Evolutionary conservation across 1,140 invertebrate genomes (phyloP).

Genomic region (Scaptomyza pallida): DNA sequence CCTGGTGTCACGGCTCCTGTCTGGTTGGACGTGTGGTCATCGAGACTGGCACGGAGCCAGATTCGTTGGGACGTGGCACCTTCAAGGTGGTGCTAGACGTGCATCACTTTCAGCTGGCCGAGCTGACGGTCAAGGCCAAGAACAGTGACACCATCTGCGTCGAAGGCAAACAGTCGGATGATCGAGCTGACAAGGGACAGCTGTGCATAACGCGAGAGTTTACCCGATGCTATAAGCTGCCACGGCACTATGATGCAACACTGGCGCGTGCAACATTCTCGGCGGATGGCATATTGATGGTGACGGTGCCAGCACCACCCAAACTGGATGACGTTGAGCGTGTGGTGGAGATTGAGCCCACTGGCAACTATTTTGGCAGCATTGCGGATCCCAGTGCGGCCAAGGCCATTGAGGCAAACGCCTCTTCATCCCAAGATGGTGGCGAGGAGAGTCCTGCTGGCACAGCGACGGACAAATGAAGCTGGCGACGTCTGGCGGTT

Average conservation of each 20-base stretch:
- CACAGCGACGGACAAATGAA: conserved; percentile 70
- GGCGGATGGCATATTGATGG: conserved; percentile 77
- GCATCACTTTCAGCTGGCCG: conserved; percentile 72
- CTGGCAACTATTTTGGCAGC: conserved; percentile 78
- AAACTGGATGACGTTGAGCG: conserved; percentile 80
- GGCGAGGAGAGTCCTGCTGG: conserved; percentile 60
- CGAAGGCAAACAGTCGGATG: conserved; percentile 73
- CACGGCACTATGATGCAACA: conserved; percentile 78
- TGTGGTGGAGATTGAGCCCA: conserved; percentile 72
- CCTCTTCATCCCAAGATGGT: conserved; percentile 34
- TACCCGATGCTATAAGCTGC: conserved; percentile 74
- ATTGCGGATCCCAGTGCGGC: conserved; percentile 62
- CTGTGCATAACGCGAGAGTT: conserved; percentile 77
- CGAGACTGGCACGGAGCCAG: conserved; percentile 71
- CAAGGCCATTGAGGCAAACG: conserved; percentile 63
- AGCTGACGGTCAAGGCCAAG: conserved; percentile 72
- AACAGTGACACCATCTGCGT: conserved; percentile 75
- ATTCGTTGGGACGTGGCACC: conserved; percentile 70
- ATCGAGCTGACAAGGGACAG: conserved; percentile 65
- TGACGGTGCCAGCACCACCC: conserved; percentile 78
- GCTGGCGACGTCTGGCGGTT: conserved; percentile 75
- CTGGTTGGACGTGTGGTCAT: conserved; percentile 71
- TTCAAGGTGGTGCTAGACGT: conserved; percentile 80
- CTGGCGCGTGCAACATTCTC: conserved; percentile 74
- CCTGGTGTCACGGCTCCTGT: conserved; percentile 79